Percentiles rank a stretch among this genome's conserved stretches.
Evolutionary conservation across 2,797 vertebrate species (phyloP).

Genomic region (Sphenopsis melanotis): DNA sequence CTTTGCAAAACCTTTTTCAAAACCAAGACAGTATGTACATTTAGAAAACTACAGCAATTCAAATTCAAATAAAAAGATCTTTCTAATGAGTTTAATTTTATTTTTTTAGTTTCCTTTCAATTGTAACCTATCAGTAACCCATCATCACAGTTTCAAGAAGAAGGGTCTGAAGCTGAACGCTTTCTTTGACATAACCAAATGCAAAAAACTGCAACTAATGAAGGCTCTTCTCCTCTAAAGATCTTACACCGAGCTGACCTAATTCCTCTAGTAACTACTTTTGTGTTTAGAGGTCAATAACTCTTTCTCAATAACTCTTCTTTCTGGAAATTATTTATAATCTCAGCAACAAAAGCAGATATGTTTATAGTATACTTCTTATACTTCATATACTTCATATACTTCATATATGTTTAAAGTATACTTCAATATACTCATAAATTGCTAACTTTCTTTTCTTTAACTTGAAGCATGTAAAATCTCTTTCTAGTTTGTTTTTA

Average conservation of each 20-base stretch:
- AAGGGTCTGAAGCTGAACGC: conserved; percentile 20
- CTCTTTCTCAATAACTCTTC: background rate
- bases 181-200: conserved; percentile 58
- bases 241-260: background rate
- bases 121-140: background rate
- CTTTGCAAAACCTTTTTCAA: background rate
- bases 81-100: background rate
- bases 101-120: background rate
- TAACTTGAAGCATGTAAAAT: background rate
- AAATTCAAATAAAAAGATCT: background rate
- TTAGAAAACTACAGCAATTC: background rate
- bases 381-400: background rate
- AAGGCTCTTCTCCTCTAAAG: conserved; percentile 47
- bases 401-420: background rate
- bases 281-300: conserved; percentile 55
- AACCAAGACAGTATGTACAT: background rate
- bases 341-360: conserved; percentile 15
- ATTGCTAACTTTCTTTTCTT: background rate
- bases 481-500: background rate
- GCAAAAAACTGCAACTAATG: background rate
- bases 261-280: background rate
- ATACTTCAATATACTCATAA: conserved; percentile 11
- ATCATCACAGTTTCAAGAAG: background rate
- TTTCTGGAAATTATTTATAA: conserved; percentile 36
- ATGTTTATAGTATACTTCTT: background rate